These are phyloP conservation scores for Metaphire vulgaris DNA, from an alignment of 1,140 invertebrate genomes.

Conservation along the genomic window DNA sequence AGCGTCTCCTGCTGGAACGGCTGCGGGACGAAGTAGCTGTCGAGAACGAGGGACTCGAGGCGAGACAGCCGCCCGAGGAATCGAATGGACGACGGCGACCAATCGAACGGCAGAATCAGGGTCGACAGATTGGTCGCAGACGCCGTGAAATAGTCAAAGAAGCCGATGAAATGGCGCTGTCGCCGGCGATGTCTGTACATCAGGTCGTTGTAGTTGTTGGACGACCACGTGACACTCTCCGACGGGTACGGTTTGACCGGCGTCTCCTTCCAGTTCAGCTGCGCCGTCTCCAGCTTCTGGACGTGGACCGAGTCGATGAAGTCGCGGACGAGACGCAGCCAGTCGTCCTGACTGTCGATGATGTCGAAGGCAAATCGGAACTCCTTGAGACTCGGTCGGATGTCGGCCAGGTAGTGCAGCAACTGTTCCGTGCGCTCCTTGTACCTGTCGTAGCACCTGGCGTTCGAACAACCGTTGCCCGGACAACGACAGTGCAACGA, in stretches of 20 bases:
- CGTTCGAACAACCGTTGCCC: conserved; percentile 30
- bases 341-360: conserved; percentile 38
- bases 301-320: conserved; percentile 33
- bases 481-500: neutral
- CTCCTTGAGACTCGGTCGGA: conserved; percentile 37
- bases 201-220: conserved; percentile 33
- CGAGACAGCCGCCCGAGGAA: conserved; percentile 36
- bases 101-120: conserved; percentile 47
- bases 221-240: conserved; percentile 29
- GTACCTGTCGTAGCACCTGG: conserved; percentile 41
- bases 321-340: conserved; percentile 35
- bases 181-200: conserved; percentile 36
- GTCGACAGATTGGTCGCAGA: conserved; percentile 38
- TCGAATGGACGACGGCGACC: conserved; percentile 41
- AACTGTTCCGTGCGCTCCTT: conserved; percentile 37
- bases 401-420: conserved; percentile 32
- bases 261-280: conserved; percentile 49
- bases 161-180: conserved; percentile 39
- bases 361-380: conserved; percentile 48
- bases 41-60: conserved; percentile 41
- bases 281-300: conserved; percentile 36
- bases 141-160: conserved; percentile 43
- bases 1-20: conserved; percentile 36
- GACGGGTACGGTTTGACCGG: conserved; percentile 41
- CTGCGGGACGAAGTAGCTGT: conserved; percentile 47